Evolutionary conservation across 2,797 vertebrate species (phyloP), one percentile per base, ranked within the genome.

Genomic region (Holocentrus rufus): DNA sequence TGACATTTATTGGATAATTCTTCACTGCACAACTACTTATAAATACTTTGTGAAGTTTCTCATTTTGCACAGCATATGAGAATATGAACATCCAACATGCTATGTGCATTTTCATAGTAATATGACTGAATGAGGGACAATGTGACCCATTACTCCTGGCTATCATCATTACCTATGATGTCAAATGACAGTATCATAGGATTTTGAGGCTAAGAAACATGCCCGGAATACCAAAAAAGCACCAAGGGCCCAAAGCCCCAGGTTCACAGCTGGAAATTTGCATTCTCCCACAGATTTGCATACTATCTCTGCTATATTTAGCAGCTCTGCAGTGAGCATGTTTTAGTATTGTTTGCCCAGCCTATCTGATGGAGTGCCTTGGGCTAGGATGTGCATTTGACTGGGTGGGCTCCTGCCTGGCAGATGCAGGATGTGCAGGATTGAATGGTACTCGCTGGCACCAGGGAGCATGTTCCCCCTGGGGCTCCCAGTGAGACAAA

Each of bases 91-190:
- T 8, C 39, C 39, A 2, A 44, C 39, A n/a, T n/a, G n/a, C n/a
- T n/a, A n/a, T n/a, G n/a, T n/a, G n/a, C n/a, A n/a, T n/a, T n/a
- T n/a, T n/a, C n/a, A n/a, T n/a, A n/a, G n/a, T n/a, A n/a, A n/a
- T n/a, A n/a, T n/a, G n/a, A n/a, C 34, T 25, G 39, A 59, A 23
- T 67, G 54, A 69, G 49, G 22, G 65, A 18, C 5, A 44, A 39
- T 56, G 23, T 53, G 20, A 47, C 44, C 46, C n/a, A 3, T 44
- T 39, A 15, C 7, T 73, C 22, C n/a, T 31, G 49, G 0, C 52
- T 31, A 22, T 50, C 14, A 47, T 46, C 47, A 49, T 49, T 18
- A 49, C 47, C 5, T 18, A 49, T 49, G 18, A 49, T 49, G n/a
- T n/a, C 17, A 50, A 50, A 50, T 20, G 18, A n/a, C 18, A 20